Conservation (phyloP, 2,888 invertebrate genomes). For the Allygus modestus region DNA sequence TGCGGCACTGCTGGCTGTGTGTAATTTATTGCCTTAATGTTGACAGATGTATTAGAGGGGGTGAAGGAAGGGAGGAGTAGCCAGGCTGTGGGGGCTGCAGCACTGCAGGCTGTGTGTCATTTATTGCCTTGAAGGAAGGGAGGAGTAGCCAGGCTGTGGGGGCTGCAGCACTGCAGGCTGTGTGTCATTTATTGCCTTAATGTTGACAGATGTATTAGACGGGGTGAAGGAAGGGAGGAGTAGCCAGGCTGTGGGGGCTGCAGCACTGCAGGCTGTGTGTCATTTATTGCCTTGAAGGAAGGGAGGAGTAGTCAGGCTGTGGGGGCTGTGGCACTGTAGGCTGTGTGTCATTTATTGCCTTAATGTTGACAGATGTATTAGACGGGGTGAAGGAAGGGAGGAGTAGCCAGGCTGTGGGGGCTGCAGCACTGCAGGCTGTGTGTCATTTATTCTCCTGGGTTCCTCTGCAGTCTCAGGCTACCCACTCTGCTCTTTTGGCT, state of each 20-base stretch:
- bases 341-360: constrained; percentile 79
- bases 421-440: constrained; percentile 76
- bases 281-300: constrained; percentile 79
- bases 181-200: constrained; percentile 79
- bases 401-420: constrained; percentile 63
- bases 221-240: constrained; percentile 51
- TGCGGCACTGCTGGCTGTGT: constrained; percentile 76
- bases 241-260: constrained; percentile 65
- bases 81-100: constrained; percentile 65
- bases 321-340: constrained; percentile 74
- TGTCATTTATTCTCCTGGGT: constrained; percentile 82
- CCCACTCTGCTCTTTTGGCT: constrained; percentile 68
- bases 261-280: constrained; percentile 77
- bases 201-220: constrained; percentile 58
- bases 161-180: constrained; percentile 75
- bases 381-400: constrained; percentile 61
- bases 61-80: constrained; percentile 42
- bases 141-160: constrained; percentile 63
- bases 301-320: constrained; percentile 62
- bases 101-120: constrained; percentile 78
- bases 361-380: constrained; percentile 39
- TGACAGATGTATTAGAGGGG: constrained; percentile 62
- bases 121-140: constrained; percentile 77
- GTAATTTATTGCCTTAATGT: no score
- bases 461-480: constrained; percentile 74